phyloP scores from a whole-genome alignment of 2,888 invertebrate genomes.

The Heterodera filipjevi region DNA sequence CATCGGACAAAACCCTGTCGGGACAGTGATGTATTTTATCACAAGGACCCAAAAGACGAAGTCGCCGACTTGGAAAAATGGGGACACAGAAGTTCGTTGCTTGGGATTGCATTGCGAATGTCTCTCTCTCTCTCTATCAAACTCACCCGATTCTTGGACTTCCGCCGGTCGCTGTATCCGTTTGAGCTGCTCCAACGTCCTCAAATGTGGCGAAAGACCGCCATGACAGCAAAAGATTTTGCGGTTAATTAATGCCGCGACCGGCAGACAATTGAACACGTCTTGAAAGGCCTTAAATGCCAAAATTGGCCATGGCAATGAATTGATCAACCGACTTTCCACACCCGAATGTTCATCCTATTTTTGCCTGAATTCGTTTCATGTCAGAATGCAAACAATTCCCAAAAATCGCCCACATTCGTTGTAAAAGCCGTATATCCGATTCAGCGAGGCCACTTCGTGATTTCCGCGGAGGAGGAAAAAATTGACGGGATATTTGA shows the following conservation, averaged over 20 bases:
- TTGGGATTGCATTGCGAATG: too few species aligned
- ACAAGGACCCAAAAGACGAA: not conserved
- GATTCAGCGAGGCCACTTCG: slow-evolving; percentile 60
- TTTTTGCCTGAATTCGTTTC: slow-evolving; percentile 53
- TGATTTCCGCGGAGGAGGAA: slow-evolving; percentile 64
- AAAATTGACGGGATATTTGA: slow-evolving; percentile 64
- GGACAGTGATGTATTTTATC: too few species aligned
- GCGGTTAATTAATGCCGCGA: slow-evolving; percentile 61
- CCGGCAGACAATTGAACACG: slow-evolving; percentile 63
- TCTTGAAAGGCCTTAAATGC: slow-evolving; percentile 54
- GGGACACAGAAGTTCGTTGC: too few species aligned
- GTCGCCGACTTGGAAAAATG: too few species aligned
- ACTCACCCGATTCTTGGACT: slow-evolving; percentile 53
- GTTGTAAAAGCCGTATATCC: slow-evolving; percentile 64
- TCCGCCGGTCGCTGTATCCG: slow-evolving; percentile 60
- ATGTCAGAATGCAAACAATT: not conserved
- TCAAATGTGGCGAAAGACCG: slow-evolving; percentile 60
- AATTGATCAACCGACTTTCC: slow-evolving; percentile 45
- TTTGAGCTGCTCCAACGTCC: slow-evolving; percentile 59
- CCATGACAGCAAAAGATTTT: slow-evolving; percentile 63
- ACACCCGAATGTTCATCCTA: slow-evolving; percentile 57
- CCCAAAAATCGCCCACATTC: slow-evolving; percentile 53
- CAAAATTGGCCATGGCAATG: not conserved
- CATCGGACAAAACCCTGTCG: too few species aligned
- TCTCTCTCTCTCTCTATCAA: too few species aligned